A percentile compares a stretch with the other conserved stretches of the same genome.
phyloP scores from a whole-genome alignment of 2,888 invertebrate genomes.

The Pristionchus arcanus region DNA sequence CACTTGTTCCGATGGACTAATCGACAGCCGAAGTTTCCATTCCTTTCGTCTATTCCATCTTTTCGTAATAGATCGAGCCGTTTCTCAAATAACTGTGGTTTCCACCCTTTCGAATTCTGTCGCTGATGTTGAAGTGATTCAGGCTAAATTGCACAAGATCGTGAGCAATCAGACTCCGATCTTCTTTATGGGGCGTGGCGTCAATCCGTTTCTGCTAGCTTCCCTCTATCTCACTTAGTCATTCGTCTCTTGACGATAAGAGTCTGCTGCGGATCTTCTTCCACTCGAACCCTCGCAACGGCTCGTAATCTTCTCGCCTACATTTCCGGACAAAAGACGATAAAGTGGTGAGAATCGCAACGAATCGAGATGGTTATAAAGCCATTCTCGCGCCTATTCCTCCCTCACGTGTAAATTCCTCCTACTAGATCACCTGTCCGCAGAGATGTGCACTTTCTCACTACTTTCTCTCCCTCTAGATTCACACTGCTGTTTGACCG shows the following conservation, averaged over 20 bases:
- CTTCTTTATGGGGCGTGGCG: neutral
- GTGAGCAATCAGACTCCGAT: neutral
- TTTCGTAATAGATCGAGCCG: no score
- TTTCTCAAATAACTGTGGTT: neutral
- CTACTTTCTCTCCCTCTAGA: neutral
- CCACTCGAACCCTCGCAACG: neutral
- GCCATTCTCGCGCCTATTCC: neutral
- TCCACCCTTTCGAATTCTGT: neutral
- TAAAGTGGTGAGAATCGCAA: neutral
- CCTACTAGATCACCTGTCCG: neutral
- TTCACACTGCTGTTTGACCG: neutral
- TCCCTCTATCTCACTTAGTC: neutral
- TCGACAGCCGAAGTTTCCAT: neutral
- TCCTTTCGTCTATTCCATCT: neutral
- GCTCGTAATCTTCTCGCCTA: neutral
- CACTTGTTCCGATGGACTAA: neutral
- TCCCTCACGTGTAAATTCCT: neutral
- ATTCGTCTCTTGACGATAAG: neutral
- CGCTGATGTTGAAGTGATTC: neutral
- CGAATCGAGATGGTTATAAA: neutral
- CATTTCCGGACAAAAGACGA: constrained; percentile 22
- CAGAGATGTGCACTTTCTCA: neutral
- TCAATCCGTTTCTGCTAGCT: neutral
- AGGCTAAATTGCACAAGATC: neutral
- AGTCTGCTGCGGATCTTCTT: constrained; percentile 13